phyloP scores from a whole-genome alignment of 2,797 vertebrate genomes.

The Malacoctenus gilli region DNA sequence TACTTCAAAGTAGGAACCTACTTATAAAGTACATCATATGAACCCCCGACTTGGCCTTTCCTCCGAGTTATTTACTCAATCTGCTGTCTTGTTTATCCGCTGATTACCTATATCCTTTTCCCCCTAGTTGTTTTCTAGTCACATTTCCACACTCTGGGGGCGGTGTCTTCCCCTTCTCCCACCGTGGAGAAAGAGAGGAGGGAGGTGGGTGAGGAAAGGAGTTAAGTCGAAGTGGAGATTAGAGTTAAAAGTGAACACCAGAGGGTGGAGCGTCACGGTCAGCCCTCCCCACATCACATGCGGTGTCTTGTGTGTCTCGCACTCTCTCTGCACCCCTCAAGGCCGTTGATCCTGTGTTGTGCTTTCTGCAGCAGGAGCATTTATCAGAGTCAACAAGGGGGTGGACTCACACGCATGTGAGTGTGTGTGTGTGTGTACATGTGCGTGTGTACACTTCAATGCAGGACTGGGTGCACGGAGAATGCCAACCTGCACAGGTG shows the following conservation, averaged over 20 bases:
- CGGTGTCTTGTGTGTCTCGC: conserved; percentile 21
- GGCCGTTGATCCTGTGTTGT: conserved; percentile 50
- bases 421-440: conserved; percentile 12
- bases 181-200: conserved; percentile 37
- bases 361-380: conserved; percentile 28
- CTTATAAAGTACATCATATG: conserved; percentile 1
- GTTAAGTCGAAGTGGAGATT: conserved; percentile 34
- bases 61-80: conserved; percentile 58
- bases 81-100: conserved; percentile 54
- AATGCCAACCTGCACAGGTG: not conserved
- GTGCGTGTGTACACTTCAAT: conserved; percentile 3
- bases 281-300: conserved; percentile 18
- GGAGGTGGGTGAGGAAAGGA: conserved; percentile 40
- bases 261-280: conserved; percentile 61
- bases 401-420: conserved; percentile 15
- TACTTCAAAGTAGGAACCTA: too few species aligned
- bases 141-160: conserved; percentile 53
- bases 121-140: conserved; percentile 66
- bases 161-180: conserved; percentile 24
- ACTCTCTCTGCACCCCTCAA: conserved; percentile 27
- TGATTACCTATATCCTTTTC: conserved; percentile 59
- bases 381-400: conserved; percentile 34
- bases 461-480: not conserved
- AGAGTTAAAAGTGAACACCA: conserved; percentile 68
- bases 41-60: conserved; percentile 43